phyloP scores from a whole-genome alignment of 1,140 invertebrate genomes.

The Coenobita brevimanus region DNA sequence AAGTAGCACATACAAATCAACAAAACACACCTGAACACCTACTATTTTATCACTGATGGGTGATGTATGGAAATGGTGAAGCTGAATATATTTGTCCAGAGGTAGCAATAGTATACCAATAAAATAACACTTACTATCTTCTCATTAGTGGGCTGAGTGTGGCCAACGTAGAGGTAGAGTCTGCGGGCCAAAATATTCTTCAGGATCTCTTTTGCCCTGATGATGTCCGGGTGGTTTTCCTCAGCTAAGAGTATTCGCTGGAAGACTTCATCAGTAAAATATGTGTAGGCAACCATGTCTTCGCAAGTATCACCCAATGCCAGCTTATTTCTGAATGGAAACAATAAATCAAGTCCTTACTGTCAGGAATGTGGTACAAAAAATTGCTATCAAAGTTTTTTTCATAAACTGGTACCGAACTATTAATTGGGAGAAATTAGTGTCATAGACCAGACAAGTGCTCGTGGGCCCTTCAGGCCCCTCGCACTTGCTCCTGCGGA shows the following conservation, averaged over 20 bases:
- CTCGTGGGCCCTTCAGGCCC: too few species aligned
- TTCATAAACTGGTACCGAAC: too few species aligned
- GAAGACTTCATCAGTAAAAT: conserved; percentile 47
- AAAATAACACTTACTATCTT: conserved; percentile 30
- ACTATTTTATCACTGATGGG: too few species aligned
- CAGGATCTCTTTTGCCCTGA: conserved; percentile 36
- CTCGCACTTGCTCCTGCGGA: too few species aligned
- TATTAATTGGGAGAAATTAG: too few species aligned
- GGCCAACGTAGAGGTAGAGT: conserved; percentile 49
- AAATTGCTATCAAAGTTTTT: too few species aligned
- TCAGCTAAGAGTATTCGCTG: conserved; percentile 48
- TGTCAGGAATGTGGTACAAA: too few species aligned
- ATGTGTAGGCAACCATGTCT: conserved; percentile 45
- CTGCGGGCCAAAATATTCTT: conserved; percentile 15
- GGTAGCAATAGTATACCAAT: not conserved
- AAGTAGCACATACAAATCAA: too few species aligned
- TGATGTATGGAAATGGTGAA: too few species aligned
- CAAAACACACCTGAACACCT: too few species aligned
- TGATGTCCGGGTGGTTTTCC: conserved; percentile 21
- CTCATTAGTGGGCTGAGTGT: conserved; percentile 22
- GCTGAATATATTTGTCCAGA: not conserved
- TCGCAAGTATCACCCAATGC: conserved; percentile 35
- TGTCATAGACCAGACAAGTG: too few species aligned
- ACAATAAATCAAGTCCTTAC: too few species aligned
- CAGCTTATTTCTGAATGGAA: conserved; percentile 32